Percentiles rank a stretch among this genome's conserved stretches.
phyloP scores from a whole-genome alignment of 2,888 invertebrate genomes.

The Latrodectus elegans region DNA sequence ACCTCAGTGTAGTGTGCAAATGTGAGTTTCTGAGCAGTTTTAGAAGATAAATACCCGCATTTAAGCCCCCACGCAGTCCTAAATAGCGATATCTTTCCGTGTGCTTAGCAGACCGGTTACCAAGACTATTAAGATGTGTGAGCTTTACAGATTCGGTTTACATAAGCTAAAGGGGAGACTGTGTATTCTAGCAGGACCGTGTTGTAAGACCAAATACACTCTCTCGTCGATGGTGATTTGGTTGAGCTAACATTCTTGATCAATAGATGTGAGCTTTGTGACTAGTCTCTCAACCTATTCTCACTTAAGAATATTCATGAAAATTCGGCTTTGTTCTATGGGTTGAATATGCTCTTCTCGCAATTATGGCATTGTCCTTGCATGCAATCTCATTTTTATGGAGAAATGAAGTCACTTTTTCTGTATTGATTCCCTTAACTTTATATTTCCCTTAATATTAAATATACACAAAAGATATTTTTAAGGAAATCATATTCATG shows the following conservation, averaged over 20 bases:
- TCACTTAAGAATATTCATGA: background rate
- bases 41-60: conserved; percentile 40
- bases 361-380: too few species aligned
- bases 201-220: conserved; percentile 52
- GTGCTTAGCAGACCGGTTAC: conserved; percentile 38
- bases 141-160: conserved; percentile 53
- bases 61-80: conserved; percentile 13
- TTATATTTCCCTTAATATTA: too few species aligned
- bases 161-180: conserved; percentile 43
- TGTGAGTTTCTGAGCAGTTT: conserved; percentile 7
- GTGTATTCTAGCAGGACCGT: conserved; percentile 28
- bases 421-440: too few species aligned
- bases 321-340: background rate
- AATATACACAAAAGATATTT: too few species aligned
- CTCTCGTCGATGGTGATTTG: conserved; percentile 12
- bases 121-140: conserved; percentile 52
- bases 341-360: too few species aligned
- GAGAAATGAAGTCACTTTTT: too few species aligned
- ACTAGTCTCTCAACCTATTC: background rate
- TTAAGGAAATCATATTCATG: too few species aligned
- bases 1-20: too few species aligned
- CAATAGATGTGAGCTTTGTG: background rate
- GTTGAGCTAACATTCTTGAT: background rate
- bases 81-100: conserved; percentile 38
- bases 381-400: too few species aligned